Conservation (phyloP, 2,888 invertebrate species). For the Tachina grossa region DNA sequence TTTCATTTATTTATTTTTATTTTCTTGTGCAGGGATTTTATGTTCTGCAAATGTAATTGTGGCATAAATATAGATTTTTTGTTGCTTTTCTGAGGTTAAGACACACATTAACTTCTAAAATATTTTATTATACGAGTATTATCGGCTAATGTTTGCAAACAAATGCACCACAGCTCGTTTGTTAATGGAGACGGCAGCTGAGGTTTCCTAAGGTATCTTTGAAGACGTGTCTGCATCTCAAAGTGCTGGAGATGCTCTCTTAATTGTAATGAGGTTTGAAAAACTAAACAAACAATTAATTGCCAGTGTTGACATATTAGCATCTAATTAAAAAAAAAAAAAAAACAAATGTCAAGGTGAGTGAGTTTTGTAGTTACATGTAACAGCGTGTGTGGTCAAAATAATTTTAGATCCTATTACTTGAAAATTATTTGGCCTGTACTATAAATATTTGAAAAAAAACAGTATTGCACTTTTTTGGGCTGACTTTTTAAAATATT, state of each 20-base stretch:
- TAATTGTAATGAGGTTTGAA: slow-evolving; percentile 6
- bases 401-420: slow-evolving; percentile 24
- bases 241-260: neutral
- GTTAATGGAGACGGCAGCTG: slow-evolving; percentile 62
- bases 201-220: slow-evolving; percentile 67
- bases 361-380: neutral
- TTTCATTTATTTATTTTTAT: neutral
- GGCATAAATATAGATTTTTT: slow-evolving; percentile 47
- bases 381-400: slow-evolving; percentile 48
- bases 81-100: slow-evolving; percentile 52
- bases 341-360: slow-evolving; percentile 39
- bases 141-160: slow-evolving; percentile 55
- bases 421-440: slow-evolving; percentile 1
- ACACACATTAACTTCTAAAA: slow-evolving; percentile 56
- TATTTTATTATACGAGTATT: slow-evolving; percentile 56
- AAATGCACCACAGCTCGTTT: neutral
- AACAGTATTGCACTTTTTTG: neutral
- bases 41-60: slow-evolving; percentile 59
- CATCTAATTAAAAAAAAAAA: neutral
- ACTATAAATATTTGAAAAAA: neutral
- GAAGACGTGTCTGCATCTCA: slow-evolving; percentile 49
- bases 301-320: slow-evolving; percentile 66
- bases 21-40: slow-evolving; percentile 57
- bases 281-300: slow-evolving; percentile 60
- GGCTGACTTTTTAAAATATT: neutral